Evolutionary conservation across 1,140 invertebrate species (phyloP).

Genomic region (Vollenhovia emeryi): DNA sequence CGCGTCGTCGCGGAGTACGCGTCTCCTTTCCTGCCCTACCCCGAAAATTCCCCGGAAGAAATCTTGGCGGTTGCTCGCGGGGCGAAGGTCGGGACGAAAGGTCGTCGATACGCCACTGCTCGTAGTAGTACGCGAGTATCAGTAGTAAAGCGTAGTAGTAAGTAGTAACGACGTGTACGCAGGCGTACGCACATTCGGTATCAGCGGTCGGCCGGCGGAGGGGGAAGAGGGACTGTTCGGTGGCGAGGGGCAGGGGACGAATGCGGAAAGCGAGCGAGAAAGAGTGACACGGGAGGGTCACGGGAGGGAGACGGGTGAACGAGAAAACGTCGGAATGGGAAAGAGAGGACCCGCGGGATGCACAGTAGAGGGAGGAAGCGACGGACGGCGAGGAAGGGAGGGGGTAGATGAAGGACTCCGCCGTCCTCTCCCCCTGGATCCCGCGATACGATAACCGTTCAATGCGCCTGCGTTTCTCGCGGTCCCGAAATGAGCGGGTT

Average conservation of each 20-base stretch:
- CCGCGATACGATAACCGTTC: conserved; percentile 63
- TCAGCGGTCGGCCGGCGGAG: background rate
- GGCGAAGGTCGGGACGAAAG: conserved; percentile 29
- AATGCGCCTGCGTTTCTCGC: conserved; percentile 74
- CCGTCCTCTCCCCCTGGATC: conserved; percentile 32
- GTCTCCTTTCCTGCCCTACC: background rate
- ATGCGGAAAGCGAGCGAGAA: conserved; percentile 10
- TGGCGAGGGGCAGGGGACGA: conserved; percentile 50
- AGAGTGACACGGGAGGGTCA: background rate
- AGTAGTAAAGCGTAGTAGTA: conserved; percentile 74
- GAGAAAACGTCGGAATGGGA: background rate
- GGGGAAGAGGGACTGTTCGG: conserved; percentile 40
- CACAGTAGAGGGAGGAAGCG: background rate
- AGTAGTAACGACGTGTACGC: conserved; percentile 78
- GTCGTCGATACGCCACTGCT: conserved; percentile 66
- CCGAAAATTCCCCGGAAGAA: conserved; percentile 34
- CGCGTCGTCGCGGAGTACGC: background rate
- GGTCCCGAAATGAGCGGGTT: conserved; percentile 58
- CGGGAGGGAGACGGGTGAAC: conserved; percentile 17
- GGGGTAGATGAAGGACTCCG: background rate
- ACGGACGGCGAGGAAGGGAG: background rate
- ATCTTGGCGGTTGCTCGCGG: conserved; percentile 13
- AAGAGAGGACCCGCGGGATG: background rate
- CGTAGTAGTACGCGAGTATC: conserved; percentile 70
- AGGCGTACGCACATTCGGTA: conserved; percentile 77